Evolutionary conservation across 37 sponge, comb jelly and placozoan genomes (phyloP).

Genomic region (Cladorhizidae sp.): DNA sequence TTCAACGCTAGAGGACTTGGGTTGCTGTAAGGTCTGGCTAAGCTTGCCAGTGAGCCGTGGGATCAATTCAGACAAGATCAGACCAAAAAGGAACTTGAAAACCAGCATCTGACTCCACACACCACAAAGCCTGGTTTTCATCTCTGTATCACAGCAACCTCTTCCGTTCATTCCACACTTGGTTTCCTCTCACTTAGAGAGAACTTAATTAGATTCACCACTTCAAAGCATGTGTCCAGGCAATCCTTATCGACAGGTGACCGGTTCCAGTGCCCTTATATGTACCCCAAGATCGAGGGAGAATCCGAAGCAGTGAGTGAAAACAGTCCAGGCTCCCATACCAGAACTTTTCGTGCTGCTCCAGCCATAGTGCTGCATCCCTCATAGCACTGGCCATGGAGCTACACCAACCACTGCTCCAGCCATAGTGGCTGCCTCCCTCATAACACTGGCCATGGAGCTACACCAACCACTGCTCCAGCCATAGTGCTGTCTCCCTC

Average conservation of each 20-base stretch:
- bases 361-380: conserved; percentile 34
- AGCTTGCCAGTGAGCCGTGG: conserved; percentile 48
- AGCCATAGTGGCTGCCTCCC: conserved; percentile 26
- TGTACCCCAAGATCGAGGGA: too few species aligned
- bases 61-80: conserved; percentile 46
- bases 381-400: conserved; percentile 11
- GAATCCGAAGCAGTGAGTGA: conserved; percentile 54
- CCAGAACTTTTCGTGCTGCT: conserved; percentile 29
- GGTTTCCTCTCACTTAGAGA: conserved; percentile 59
- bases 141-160: conserved; percentile 10
- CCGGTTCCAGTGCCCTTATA: too few species aligned
- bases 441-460: conserved; percentile 17
- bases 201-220: conserved; percentile 59
- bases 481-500: conserved; percentile 21
- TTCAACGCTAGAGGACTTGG: conserved; percentile 65
- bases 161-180: conserved; percentile 27
- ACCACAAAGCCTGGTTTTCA: conserved; percentile 53
- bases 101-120: conserved; percentile 44
- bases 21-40: conserved; percentile 62
- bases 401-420: too few species aligned
- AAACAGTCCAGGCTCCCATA: conserved; percentile 4
- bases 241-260: too few species aligned
- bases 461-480: too few species aligned
- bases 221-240: conserved; percentile 51
- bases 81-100: conserved; percentile 48